A percentile compares a stretch with the other conserved stretches of the same genome.
phyloP scores from a whole-genome alignment of 2,113 vertebrate species.

The Synchiropus splendidus region DNA sequence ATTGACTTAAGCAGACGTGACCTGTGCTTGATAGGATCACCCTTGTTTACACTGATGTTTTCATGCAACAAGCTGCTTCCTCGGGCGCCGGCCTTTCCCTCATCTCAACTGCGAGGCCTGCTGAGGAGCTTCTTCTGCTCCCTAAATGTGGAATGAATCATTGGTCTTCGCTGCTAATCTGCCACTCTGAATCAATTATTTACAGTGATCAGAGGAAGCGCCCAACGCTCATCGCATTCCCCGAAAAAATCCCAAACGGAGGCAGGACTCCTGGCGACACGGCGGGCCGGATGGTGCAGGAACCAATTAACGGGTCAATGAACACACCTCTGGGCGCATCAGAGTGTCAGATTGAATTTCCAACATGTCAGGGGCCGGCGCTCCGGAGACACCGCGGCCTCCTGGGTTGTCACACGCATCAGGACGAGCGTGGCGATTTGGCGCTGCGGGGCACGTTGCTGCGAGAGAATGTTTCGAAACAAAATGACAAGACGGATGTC shows the following conservation, averaged over 20 bases:
- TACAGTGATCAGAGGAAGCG: background rate
- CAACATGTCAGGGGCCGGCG: background rate
- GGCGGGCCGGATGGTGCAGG: slow-evolving; percentile 1
- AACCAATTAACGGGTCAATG: slow-evolving; percentile 19
- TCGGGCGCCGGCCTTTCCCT: no score
- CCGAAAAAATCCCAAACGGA: slow-evolving; percentile 1
- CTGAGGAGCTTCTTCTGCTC: no score
- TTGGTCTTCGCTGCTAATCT: no score
- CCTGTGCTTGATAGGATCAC: no score
- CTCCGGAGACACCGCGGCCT: background rate
- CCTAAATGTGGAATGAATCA: no score
- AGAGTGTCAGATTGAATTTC: slow-evolving; percentile 24
- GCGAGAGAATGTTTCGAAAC: slow-evolving; percentile 15
- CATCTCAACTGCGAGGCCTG: no score
- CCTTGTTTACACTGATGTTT: no score
- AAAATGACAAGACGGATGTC: slow-evolving; percentile 8
- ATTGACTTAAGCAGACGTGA: no score
- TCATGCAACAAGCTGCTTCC: no score
- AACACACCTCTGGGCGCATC: background rate
- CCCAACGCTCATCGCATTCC: background rate
- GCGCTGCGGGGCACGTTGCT: background rate
- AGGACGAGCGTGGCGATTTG: no score
- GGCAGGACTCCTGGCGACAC: background rate
- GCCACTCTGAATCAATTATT: no score
- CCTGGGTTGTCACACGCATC: no score